Conservation (phyloP, 2,113 vertebrate genomes). For the Tachysurus vachellii region DNA sequence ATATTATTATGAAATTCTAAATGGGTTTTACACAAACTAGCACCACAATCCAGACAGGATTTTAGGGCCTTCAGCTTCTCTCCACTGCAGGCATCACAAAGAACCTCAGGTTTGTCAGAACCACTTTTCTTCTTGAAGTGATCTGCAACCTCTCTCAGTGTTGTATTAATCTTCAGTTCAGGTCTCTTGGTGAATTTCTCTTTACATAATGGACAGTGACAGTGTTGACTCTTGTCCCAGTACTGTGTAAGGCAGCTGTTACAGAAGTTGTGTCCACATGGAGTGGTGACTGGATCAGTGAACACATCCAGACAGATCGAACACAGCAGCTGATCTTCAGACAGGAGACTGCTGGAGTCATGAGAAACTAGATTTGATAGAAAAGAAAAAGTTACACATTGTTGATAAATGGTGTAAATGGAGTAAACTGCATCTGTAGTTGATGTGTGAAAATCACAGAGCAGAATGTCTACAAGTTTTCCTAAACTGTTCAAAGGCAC, state of each 20-base stretch:
- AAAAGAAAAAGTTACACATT: no score
- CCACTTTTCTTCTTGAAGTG: background rate
- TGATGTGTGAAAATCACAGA: no score
- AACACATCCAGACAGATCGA: background rate
- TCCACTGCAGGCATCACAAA: constrained; percentile 56
- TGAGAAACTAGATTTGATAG: background rate
- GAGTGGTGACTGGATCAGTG: background rate
- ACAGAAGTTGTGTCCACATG: constrained; percentile 5
- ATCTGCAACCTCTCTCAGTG: background rate
- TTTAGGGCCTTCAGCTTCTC: background rate
- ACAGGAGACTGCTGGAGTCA: background rate
- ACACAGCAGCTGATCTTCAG: background rate
- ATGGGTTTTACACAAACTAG: background rate
- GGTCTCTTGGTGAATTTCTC: background rate
- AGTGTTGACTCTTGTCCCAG: background rate
- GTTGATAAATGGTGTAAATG: no score
- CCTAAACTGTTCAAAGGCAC: background rate
- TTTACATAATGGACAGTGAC: background rate
- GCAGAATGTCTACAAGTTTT: no score
- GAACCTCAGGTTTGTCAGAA: constrained; percentile 43
- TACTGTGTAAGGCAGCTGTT: no score
- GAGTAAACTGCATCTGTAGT: no score
- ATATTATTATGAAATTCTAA: background rate
- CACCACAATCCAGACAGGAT: constrained; percentile 1
- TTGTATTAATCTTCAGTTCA: constrained; percentile 9